These are phyloP conservation scores for Nemotelus nigrinus DNA, from an alignment of 2,888 invertebrate genomes.

Conservation along the genomic window DNA sequence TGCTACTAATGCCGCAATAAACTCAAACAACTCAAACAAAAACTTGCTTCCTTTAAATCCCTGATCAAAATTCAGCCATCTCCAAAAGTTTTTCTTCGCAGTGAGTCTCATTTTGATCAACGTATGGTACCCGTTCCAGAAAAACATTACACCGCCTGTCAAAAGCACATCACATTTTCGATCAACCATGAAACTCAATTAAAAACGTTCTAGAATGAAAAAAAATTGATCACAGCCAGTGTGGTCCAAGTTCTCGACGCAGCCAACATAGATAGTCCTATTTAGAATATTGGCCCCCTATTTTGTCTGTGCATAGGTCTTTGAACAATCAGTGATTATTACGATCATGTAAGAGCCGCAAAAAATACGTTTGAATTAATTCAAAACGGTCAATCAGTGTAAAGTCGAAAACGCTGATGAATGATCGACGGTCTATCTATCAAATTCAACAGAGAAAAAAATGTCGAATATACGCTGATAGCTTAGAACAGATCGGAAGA, in stretches of 20 bases:
- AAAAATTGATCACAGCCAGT: background rate
- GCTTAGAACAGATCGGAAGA: background rate
- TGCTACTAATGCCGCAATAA: too few species aligned
- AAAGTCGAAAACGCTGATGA: background rate
- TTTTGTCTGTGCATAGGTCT: background rate
- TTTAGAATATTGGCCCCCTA: conserved; percentile 9
- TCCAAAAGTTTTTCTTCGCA: too few species aligned
- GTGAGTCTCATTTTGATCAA: too few species aligned
- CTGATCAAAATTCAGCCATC: too few species aligned
- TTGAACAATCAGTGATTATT: conserved; percentile 36
- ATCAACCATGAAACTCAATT: conserved; percentile 13
- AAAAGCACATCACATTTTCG: background rate
- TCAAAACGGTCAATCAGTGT: conserved; percentile 23
- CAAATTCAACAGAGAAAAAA: conserved; percentile 25
- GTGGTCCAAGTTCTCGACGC: conserved; percentile 20
- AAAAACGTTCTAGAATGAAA: background rate
- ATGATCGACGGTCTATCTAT: conserved; percentile 35
- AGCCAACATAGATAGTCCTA: conserved; percentile 7
- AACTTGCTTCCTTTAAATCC: too few species aligned
- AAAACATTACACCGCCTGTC: background rate
- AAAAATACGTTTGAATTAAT: conserved; percentile 38
- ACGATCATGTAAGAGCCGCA: background rate
- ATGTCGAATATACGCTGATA: conserved; percentile 38
- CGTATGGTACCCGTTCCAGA: too few species aligned
- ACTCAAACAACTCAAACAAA: too few species aligned